These are phyloP conservation scores for Mionectes olivaceus DNA, from an alignment of 2,797 vertebrate species.

Conservation along the genomic window DNA sequence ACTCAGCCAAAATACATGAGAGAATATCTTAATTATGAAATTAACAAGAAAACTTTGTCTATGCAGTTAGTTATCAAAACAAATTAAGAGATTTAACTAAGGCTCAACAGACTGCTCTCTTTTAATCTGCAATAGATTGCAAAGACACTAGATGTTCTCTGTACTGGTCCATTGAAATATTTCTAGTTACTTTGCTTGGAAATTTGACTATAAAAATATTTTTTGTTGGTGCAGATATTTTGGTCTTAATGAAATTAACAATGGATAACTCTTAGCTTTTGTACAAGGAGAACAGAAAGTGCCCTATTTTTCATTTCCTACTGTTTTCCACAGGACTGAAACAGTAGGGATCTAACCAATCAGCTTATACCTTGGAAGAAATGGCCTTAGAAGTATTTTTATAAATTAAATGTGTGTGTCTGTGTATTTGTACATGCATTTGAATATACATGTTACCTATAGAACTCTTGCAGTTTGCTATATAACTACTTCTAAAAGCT, in stretches of 20 bases:
- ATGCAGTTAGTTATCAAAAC: not conserved
- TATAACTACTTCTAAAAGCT: no score
- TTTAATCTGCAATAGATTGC: not conserved
- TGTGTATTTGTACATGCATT: not conserved
- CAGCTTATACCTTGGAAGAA: not conserved
- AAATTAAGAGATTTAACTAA: constrained; percentile 5
- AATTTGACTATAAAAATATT: not conserved
- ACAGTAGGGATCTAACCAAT: not conserved
- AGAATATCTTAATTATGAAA: constrained; percentile 43
- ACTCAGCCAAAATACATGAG: constrained; percentile 18
- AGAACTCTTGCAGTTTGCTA: not conserved
- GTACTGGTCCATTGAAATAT: not conserved
- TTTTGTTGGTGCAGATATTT: not conserved
- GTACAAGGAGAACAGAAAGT: not conserved
- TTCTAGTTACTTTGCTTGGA: not conserved
- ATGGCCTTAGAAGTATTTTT: not conserved
- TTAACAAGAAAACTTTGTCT: not conserved
- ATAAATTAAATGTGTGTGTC: not conserved
- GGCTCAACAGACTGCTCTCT: not conserved
- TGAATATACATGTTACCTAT: rapidly evolving
- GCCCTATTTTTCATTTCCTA: not conserved
- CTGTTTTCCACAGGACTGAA: not conserved
- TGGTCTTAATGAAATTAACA: not conserved
- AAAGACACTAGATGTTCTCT: not conserved
- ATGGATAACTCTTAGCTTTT: not conserved